Evolutionary conservation across 2,888 invertebrate genomes (phyloP).

Genomic region (Drosophila basisetae): DNA sequence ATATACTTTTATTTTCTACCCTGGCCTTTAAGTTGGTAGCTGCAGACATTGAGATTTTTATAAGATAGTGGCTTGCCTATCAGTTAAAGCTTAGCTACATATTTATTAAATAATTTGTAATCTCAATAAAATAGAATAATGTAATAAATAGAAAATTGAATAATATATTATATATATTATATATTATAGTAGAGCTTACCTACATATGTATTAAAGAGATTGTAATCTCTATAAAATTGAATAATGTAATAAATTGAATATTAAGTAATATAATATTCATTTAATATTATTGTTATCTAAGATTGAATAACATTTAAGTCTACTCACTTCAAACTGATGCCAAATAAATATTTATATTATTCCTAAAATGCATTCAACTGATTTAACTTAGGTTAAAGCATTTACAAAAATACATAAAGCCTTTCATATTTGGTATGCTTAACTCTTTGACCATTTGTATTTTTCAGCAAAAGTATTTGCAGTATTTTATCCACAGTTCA

Average conservation of each 20-base stretch:
- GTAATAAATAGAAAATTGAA: too few relatives aligned
- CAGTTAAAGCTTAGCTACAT: not conserved
- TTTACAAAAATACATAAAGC: not conserved
- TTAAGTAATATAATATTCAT: not conserved
- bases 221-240: too few relatives aligned
- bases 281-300: not conserved
- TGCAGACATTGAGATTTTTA: too few relatives aligned
- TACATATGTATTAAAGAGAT: too few relatives aligned
- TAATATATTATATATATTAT: too few relatives aligned
- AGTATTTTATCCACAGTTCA: not conserved
- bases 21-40: not conserved
- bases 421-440: too few relatives aligned
- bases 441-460: not conserved
- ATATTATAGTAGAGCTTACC: too few relatives aligned
- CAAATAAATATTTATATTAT: not conserved
- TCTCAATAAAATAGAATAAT: too few relatives aligned
- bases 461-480: not conserved
- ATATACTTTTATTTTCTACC: constrained; percentile 4
- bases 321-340: not conserved
- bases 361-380: not conserved
- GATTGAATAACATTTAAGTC: not conserved
- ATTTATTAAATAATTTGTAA: too few relatives aligned
- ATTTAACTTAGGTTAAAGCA: not conserved
- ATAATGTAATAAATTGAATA: too few relatives aligned
- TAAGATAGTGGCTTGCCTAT: not conserved